phyloP scores from a whole-genome alignment of 2,113 vertebrate species.

The Platycercus adscitus region DNA sequence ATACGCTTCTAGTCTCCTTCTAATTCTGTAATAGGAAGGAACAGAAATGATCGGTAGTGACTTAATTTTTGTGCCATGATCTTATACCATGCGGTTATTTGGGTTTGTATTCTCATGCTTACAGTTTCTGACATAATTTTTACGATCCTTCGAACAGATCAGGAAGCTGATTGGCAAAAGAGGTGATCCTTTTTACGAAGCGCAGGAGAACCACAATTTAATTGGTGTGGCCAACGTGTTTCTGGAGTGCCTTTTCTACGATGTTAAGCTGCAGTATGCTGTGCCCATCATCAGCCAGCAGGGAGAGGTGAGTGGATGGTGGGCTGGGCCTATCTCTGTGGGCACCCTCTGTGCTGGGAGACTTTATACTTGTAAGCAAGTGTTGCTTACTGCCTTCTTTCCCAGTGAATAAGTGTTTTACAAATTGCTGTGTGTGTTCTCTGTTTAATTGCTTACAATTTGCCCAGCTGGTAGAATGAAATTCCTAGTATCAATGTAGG shows the following conservation, averaged over 20 bases:
- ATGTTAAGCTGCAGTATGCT: conserved; percentile 94
- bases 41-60: background rate
- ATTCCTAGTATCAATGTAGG: background rate
- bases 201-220: conserved; percentile 96
- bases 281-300: conserved; percentile 99
- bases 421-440: background rate
- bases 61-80: background rate
- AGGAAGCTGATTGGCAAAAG: conserved; percentile 81
- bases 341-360: background rate
- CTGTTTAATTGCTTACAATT: background rate
- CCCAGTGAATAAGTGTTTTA: background rate
- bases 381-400: background rate
- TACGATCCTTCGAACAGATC: conserved; percentile 67
- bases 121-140: background rate
- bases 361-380: background rate
- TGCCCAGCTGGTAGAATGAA: background rate
- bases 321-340: fast-evolving
- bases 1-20: background rate
- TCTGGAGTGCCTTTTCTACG: conserved; percentile 94
- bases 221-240: conserved; percentile 97
- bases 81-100: background rate
- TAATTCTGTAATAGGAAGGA: background rate
- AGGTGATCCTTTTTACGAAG: conserved; percentile 94
- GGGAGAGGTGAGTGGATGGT: conserved; percentile 84
- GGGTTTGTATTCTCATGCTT: background rate